These are phyloP conservation scores for Morpho helenor DNA, from an alignment of 2,888 invertebrate genomes.

Conservation along the genomic window DNA sequence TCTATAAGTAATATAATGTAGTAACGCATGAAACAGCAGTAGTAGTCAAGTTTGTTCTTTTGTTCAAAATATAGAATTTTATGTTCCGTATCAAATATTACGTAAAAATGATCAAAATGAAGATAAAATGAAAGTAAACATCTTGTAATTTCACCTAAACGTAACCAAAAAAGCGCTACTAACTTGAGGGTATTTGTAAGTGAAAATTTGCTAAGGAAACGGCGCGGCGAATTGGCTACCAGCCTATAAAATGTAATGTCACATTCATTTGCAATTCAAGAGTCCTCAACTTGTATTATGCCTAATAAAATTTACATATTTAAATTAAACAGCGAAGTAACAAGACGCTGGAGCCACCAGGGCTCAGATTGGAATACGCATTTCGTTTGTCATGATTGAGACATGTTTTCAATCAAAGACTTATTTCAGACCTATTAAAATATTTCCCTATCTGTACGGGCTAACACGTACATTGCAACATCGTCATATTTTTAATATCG, in stretches of 20 bases:
- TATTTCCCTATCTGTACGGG: background rate
- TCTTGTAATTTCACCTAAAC: conserved; percentile 29
- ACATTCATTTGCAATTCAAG: conserved; percentile 78
- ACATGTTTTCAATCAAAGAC: conserved; percentile 17
- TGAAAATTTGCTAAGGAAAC: conserved; percentile 74
- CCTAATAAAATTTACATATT: conserved; percentile 79
- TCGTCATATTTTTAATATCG: too few relatives aligned
- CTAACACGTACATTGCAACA: background rate
- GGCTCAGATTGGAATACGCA: conserved; percentile 51
- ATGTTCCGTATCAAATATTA: background rate
- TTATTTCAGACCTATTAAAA: conserved; percentile 9
- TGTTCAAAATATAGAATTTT: too few relatives aligned
- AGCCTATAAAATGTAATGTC: conserved; percentile 76
- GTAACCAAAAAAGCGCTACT: conserved; percentile 45
- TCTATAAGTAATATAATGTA: too few relatives aligned
- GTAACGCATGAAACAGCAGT: too few relatives aligned
- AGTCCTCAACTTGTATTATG: conserved; percentile 75
- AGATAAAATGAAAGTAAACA: conserved; percentile 31
- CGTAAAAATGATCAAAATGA: conserved; percentile 1
- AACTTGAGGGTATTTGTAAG: conserved; percentile 56
- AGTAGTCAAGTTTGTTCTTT: too few relatives aligned
- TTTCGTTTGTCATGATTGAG: conserved; percentile 20
- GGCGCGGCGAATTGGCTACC: conserved; percentile 73
- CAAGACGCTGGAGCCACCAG: conserved; percentile 69
- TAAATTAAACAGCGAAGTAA: conserved; percentile 78